Percentiles rank a stretch among this genome's conserved stretches.
Conservation (phyloP, 2,888 invertebrate genomes). For the Diplolepis rosae region DNA sequence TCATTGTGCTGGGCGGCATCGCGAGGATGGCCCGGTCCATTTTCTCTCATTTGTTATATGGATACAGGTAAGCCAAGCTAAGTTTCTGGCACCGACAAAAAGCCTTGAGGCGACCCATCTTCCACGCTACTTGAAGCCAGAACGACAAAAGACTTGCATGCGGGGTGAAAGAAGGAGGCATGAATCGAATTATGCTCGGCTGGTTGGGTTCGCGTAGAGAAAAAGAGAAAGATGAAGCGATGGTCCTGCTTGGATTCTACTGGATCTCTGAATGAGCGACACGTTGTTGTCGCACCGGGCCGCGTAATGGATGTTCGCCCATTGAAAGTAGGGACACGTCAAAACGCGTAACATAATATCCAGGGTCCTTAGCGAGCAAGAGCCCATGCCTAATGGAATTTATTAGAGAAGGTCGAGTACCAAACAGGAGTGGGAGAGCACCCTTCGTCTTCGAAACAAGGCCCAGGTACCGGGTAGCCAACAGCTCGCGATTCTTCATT, state of each 20-base stretch:
- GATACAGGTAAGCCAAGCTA: slow-evolving; percentile 39
- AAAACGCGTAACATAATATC: slow-evolving; percentile 71
- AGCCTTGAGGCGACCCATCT: slow-evolving; percentile 21
- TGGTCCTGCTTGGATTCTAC: background rate
- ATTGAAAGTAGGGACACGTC: slow-evolving; percentile 57
- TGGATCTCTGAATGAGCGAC: slow-evolving; percentile 28
- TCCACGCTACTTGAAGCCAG: slow-evolving; percentile 45
- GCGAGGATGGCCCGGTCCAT: background rate
- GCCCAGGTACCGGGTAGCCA: background rate
- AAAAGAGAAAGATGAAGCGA: slow-evolving; percentile 8
- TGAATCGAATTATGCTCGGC: slow-evolving; percentile 66
- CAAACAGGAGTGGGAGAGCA: background rate
- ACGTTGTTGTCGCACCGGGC: slow-evolving; percentile 66
- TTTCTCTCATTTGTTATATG: background rate
- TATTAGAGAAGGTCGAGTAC: slow-evolving; percentile 61
- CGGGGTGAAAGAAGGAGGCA: slow-evolving; percentile 49
- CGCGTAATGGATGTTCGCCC: slow-evolving; percentile 66
- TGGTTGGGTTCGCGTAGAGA: slow-evolving; percentile 53
- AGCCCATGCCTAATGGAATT: slow-evolving; percentile 72
- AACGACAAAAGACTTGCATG: slow-evolving; percentile 48
- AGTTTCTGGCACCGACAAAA: slow-evolving; percentile 44
- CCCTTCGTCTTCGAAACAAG: background rate
- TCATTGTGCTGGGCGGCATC: slow-evolving; percentile 54
- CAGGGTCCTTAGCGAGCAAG: slow-evolving; percentile 61
- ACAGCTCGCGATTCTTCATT: background rate